Base-by-base conservation (phyloP, 2,888 invertebrate genomes). In the Griposia aprilina region DNA sequence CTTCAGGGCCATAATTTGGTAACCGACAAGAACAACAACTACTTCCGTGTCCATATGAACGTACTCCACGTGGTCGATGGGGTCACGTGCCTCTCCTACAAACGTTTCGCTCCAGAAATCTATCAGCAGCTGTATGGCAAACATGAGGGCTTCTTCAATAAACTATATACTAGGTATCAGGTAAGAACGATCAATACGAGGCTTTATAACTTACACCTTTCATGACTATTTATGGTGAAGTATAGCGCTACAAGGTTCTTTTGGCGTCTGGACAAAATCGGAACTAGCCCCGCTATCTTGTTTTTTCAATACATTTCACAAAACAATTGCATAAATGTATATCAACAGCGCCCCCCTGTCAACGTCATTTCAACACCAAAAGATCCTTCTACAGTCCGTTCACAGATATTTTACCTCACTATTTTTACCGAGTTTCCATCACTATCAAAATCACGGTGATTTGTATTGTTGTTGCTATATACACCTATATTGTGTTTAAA, bases 91-190 rank as follows among this genome's bases (percentile, higher is more conserved):
- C 94, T 98, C 52, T 97, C 97, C 0, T 97, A 94, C 88, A 94
- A 96, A 82, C 91, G 94, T 1, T 97, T 98, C 84, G 96, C 97
- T 17, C 91, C 96, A 0, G 97, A 97, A 57, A 97, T 98, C 81
- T 89, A 98, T 26, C 93, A 97, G 0, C 95, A 97, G 80, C 91
- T 98, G 57, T 98, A 98, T 92, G 98, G 98, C 0, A 97, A 98
- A 85, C 98, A 98, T 91, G 98, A 98, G 89, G 97, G 97, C 41
- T 94, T 98, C 88, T 96, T 98, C 80, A 98, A 98, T 93, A 97
- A 98, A 89, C 89, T 98, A 59, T 94, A 97, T 70, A 91, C 94
- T 30, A 97, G 98, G 76, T 98, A 97, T 92, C 94, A 97, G 94
- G 97, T 97, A 89, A 90, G 91, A 20, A 20, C 15, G 10, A 74